phyloP scores from a whole-genome alignment of 2,113 vertebrate genomes.

The Bettongia penicillata region DNA sequence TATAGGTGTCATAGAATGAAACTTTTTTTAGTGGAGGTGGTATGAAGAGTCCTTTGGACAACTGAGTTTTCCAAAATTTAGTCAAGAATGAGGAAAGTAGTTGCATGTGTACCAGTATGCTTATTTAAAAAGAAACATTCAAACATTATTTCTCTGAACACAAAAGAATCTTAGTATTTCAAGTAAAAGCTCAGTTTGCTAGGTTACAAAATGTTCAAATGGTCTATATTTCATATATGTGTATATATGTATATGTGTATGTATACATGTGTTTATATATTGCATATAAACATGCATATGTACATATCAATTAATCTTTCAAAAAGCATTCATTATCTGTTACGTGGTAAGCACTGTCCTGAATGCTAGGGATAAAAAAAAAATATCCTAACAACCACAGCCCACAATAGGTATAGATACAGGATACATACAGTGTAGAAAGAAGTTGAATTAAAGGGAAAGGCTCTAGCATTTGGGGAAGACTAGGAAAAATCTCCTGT shows the following conservation, averaged over 20 bases:
- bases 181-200: not conserved
- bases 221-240: not conserved
- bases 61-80: not conserved
- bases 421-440: not conserved
- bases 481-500: not conserved
- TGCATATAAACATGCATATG: too few species aligned
- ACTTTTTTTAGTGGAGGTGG: not conserved
- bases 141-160: not conserved
- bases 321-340: not conserved
- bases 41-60: not conserved
- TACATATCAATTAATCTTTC: not conserved
- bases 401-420: not conserved
- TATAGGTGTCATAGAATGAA: not conserved
- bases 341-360: not conserved
- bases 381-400: not conserved
- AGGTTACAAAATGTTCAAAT: not conserved
- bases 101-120: not conserved
- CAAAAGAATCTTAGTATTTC: not conserved
- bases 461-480: not conserved
- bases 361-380: not conserved
- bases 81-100: not conserved
- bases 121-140: not conserved
- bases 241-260: too few species aligned
- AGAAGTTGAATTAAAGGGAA: not conserved
- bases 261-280: too few species aligned